Conservation (phyloP, 2,113 vertebrate species). For the Thamnophis sirtalis region DNA sequence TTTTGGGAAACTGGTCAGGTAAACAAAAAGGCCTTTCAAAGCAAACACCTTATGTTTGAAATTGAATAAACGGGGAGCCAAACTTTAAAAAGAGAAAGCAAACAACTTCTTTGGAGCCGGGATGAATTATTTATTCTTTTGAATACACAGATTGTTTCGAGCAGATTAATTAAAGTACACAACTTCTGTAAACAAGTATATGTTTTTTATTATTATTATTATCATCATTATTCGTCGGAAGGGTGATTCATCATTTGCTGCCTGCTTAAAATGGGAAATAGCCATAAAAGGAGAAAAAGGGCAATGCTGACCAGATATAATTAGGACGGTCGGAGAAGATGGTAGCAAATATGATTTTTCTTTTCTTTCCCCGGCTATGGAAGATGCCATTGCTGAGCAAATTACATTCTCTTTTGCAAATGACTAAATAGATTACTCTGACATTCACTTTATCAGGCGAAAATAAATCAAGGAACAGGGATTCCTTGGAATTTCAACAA, state of each 20-base stretch:
- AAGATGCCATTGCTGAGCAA: not conserved
- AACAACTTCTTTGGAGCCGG: constrained; percentile 15
- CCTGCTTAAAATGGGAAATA: constrained; percentile 3
- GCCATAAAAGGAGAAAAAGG: not conserved
- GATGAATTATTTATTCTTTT: constrained; percentile 47
- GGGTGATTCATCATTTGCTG: constrained; percentile 31
- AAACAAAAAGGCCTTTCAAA: constrained; percentile 24
- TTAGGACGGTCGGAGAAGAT: constrained; percentile 5
- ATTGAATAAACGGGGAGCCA: constrained; percentile 36
- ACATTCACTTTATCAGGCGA: not conserved
- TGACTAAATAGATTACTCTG: not conserved
- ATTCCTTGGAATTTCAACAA: not conserved
- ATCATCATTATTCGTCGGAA: constrained; percentile 28
- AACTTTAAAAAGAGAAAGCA: constrained; percentile 25
- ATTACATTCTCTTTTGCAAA: not conserved
- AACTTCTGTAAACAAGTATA: constrained; percentile 31
- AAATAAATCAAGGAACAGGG: not conserved
- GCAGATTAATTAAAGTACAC: constrained; percentile 56
- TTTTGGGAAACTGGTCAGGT: not conserved
- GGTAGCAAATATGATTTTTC: not conserved
- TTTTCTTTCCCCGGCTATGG: not conserved
- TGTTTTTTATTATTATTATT: not conserved
- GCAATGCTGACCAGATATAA: not conserved
- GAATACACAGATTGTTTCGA: constrained; percentile 28
- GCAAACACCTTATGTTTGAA: constrained; percentile 9